These are phyloP conservation scores for Plagiodera versicolora DNA, from an alignment of 2,888 invertebrate species.

Conservation along the genomic window DNA sequence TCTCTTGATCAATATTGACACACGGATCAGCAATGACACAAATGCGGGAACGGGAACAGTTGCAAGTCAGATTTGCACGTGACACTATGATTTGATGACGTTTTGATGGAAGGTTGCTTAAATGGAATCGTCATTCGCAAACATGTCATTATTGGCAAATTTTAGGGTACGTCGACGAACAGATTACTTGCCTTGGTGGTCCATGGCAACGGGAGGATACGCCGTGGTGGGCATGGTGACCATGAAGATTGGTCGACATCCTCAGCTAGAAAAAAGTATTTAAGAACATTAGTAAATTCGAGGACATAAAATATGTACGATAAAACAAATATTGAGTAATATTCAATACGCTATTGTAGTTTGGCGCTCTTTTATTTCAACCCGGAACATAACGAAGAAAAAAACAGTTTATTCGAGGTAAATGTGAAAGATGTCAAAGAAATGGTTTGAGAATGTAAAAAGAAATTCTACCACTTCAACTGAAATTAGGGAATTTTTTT, in stretches of 20 bases:
- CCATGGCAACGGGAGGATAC: slow-evolving; percentile 52
- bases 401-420: too few relatives aligned
- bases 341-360: too few relatives aligned
- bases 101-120: slow-evolving; percentile 31
- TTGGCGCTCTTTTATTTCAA: too few relatives aligned
- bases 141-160: slow-evolving; percentile 22
- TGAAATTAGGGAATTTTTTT: too few relatives aligned
- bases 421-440: too few relatives aligned
- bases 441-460: too few relatives aligned
- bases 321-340: too few relatives aligned
- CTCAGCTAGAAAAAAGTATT: slow-evolving; percentile 60
- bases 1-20: slow-evolving; percentile 43
- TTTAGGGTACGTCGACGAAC: slow-evolving; percentile 10
- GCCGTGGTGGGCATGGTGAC: slow-evolving; percentile 51
- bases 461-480: too few relatives aligned
- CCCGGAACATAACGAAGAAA: too few relatives aligned
- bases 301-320: too few relatives aligned
- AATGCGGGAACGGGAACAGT: slow-evolving; percentile 31
- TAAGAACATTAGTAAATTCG: background rate
- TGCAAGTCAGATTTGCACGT: slow-evolving; percentile 35
- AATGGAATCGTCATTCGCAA: slow-evolving; percentile 16
- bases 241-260: slow-evolving; percentile 61
- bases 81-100: slow-evolving; percentile 28
- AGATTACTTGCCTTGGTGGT: slow-evolving; percentile 49
- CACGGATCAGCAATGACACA: slow-evolving; percentile 22